Conservation (phyloP, 2,797 vertebrate genomes). For the Nannoperca obscura region DNA sequence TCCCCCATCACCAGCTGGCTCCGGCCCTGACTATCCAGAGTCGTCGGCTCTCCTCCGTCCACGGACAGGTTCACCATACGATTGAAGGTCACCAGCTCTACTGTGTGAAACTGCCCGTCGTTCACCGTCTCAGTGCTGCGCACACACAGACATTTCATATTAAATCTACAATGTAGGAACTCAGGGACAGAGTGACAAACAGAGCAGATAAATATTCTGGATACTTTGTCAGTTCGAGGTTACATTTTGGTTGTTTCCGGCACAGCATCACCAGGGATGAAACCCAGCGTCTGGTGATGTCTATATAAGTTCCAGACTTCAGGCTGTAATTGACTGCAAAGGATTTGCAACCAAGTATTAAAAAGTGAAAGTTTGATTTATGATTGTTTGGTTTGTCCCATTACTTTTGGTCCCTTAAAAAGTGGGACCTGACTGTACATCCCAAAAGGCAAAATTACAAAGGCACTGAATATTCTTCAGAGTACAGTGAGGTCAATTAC, state of each 20-base stretch:
- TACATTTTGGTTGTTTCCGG: too few relatives aligned
- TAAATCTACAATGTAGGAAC: neutral
- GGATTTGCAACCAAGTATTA: constrained; percentile 55
- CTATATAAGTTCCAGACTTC: too few relatives aligned
- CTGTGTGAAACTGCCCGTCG: constrained; percentile 92
- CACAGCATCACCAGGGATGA: too few relatives aligned
- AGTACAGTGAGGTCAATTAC: too few relatives aligned
- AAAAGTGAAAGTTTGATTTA: constrained; percentile 31
- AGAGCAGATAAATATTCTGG: too few relatives aligned
- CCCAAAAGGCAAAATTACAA: too few relatives aligned
- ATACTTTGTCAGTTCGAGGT: too few relatives aligned
- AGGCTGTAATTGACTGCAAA: constrained; percentile 36
- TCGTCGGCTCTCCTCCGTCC: constrained; percentile 91
- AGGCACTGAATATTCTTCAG: too few relatives aligned
- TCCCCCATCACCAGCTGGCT: constrained; percentile 85
- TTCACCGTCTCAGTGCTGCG: constrained; percentile 92
- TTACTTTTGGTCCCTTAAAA: too few relatives aligned
- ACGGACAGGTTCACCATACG: constrained; percentile 94
- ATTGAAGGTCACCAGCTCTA: constrained; percentile 93
- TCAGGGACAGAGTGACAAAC: too few relatives aligned
- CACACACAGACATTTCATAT: neutral
- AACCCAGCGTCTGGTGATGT: too few relatives aligned
- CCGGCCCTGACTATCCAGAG: constrained; percentile 90
- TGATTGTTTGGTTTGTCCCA: neutral
- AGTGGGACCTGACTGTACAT: too few relatives aligned